Conservation (phyloP, 2,888 invertebrate species). For the Teinopalpus imperialis region DNA sequence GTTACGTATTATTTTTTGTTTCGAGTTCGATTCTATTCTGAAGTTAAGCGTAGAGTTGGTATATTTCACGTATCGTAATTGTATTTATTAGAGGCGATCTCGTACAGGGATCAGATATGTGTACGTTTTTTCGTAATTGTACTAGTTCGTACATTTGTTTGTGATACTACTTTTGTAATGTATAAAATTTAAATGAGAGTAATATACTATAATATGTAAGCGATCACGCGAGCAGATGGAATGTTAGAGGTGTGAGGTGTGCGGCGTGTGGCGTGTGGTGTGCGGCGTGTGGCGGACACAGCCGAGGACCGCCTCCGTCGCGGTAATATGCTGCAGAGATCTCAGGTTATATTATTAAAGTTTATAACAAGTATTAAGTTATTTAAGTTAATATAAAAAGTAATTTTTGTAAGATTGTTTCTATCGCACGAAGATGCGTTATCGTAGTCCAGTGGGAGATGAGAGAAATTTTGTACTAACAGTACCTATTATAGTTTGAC, state of each 20-base stretch:
- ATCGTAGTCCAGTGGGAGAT: constrained; percentile 58
- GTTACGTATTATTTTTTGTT: constrained; percentile 77
- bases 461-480: constrained; percentile 52
- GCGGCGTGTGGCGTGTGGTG: too few species aligned
- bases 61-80: constrained; percentile 72
- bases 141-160: constrained; percentile 82
- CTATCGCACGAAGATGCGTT: constrained; percentile 56
- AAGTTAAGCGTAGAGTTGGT: constrained; percentile 75
- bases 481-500: constrained; percentile 47
- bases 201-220: constrained; percentile 72
- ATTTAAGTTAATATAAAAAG: constrained; percentile 80
- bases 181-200: constrained; percentile 74
- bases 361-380: constrained; percentile 81
- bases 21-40: constrained; percentile 78
- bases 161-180: constrained; percentile 83
- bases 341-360: constrained; percentile 80
- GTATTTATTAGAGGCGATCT: constrained; percentile 76
- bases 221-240: constrained; percentile 67
- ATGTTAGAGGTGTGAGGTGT: constrained; percentile 56
- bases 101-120: constrained; percentile 59
- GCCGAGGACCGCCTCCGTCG: constrained; percentile 33
- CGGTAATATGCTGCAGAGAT: constrained; percentile 69
- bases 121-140: constrained; percentile 75
- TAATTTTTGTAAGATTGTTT: constrained; percentile 78
- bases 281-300: too few species aligned